Evolutionary conservation across 64 coral and sea anemone genomes (phyloP).

Genomic region (Pachyseris speciosa): DNA sequence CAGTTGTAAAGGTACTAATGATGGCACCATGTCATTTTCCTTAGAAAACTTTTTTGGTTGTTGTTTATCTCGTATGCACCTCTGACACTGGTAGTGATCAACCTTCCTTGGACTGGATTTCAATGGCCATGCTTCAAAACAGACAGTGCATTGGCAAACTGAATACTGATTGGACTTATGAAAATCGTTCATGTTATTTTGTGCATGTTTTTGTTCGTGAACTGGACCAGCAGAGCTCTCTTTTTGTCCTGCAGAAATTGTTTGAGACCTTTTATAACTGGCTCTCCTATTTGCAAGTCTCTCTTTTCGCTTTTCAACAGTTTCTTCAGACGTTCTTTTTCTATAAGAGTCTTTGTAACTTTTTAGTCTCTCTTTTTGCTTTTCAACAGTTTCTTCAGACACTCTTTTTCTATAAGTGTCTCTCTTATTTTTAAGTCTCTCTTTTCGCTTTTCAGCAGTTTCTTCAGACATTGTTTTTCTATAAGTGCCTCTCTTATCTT

Average conservation of each 20-base stretch:
- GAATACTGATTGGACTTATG: slow-evolving; percentile 29
- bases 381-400: no score
- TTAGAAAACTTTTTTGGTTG: slow-evolving; percentile 35
- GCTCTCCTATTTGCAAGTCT: no score
- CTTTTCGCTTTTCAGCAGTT: no score
- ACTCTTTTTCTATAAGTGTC: no score
- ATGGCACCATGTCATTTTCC: slow-evolving; percentile 44
- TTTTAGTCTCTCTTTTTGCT: neutral
- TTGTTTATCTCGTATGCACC: slow-evolving; percentile 40
- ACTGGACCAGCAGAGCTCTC: neutral
- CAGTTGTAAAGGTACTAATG: slow-evolving; percentile 18
- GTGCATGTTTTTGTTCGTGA: slow-evolving; percentile 17
- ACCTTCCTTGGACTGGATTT: neutral
- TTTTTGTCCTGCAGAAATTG: neutral
- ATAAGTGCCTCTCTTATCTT: no score
- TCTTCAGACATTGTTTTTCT: no score
- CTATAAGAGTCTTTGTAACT: neutral
- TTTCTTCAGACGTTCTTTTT: no score
- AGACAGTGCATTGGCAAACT: slow-evolving; percentile 33
- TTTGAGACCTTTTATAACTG: no score
- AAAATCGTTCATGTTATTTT: slow-evolving; percentile 7
- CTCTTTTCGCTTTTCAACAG: no score
- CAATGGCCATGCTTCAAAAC: slow-evolving; percentile 40
- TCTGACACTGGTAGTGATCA: neutral
- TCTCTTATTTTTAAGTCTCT: no score